A percentile compares a stretch with the other conserved stretches of the same genome.
Evolutionary conservation across 2,113 vertebrate genomes (phyloP).

Genomic region (Aythya baeri): DNA sequence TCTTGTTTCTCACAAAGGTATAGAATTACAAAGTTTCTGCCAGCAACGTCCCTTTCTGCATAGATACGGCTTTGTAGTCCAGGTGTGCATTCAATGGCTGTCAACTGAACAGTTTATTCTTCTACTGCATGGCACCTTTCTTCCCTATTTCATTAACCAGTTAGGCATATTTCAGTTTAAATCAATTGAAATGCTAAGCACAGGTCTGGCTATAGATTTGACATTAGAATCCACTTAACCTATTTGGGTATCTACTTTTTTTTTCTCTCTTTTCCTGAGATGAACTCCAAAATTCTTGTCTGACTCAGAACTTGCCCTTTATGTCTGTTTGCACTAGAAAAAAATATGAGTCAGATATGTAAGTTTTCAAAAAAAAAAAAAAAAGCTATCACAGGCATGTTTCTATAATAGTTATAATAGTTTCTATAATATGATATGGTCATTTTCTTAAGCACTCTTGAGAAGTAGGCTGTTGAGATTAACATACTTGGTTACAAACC

Average conservation of each 20-base stretch:
- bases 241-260: neutral
- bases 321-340: neutral
- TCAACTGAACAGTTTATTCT: neutral
- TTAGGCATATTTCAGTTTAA: neutral
- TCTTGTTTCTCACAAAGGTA: neutral
- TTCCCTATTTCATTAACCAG: neutral
- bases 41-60: neutral
- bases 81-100: neutral
- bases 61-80: neutral
- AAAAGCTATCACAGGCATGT: neutral
- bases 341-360: neutral
- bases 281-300: neutral
- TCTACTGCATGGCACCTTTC: neutral
- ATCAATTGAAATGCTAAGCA: neutral
- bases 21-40: neutral
- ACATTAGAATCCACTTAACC: neutral
- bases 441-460: neutral
- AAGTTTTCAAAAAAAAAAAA: neutral
- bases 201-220: no score
- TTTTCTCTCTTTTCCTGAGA: neutral
- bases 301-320: neutral
- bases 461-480: neutral
- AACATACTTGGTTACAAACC: neutral
- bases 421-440: neutral
- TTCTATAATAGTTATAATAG: neutral